Evolutionary conservation across 2,113 vertebrate species (phyloP).

Genomic region (Podarcis cretensis): DNA sequence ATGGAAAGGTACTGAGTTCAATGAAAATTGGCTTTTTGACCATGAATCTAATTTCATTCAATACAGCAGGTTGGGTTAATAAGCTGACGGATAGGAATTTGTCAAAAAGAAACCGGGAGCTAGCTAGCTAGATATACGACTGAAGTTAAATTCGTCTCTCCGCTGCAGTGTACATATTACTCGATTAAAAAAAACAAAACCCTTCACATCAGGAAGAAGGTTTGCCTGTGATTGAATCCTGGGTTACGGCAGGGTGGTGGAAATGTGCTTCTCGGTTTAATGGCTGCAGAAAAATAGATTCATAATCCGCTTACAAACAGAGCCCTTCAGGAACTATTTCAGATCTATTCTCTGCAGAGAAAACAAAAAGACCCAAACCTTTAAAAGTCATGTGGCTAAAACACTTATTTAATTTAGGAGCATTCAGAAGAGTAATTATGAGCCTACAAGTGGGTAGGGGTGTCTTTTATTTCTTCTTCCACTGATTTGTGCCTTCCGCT

Average conservation of each 20-base stretch:
- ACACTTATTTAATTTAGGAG: conserved; percentile 57
- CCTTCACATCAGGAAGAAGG: not conserved
- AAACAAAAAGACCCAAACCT: conserved; percentile 36
- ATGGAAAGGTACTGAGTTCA: no score
- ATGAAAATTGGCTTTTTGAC: no score
- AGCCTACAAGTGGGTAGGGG: conserved; percentile 21
- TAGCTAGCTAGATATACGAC: no score
- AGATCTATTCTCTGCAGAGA: conserved; percentile 28
- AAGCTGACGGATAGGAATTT: no score
- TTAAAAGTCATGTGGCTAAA: conserved; percentile 16
- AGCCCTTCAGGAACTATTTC: not conserved
- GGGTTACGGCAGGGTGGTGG: not conserved
- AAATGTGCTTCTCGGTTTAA: not conserved
- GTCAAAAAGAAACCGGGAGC: no score
- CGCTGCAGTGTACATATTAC: fast-evolving
- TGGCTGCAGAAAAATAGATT: not conserved
- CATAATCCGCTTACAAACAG: conserved; percentile 10
- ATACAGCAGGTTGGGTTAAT: no score
- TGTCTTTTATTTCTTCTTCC: conserved; percentile 26
- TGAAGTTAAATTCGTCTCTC: not conserved
- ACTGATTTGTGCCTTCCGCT: conserved; percentile 29
- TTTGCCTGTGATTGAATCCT: fast-evolving
- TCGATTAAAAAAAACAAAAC: not conserved
- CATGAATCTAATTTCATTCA: no score
- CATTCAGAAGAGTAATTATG: conserved; percentile 41